phyloP scores from a whole-genome alignment of 2,888 invertebrate species.

The Cataglyphis albicans region DNA sequence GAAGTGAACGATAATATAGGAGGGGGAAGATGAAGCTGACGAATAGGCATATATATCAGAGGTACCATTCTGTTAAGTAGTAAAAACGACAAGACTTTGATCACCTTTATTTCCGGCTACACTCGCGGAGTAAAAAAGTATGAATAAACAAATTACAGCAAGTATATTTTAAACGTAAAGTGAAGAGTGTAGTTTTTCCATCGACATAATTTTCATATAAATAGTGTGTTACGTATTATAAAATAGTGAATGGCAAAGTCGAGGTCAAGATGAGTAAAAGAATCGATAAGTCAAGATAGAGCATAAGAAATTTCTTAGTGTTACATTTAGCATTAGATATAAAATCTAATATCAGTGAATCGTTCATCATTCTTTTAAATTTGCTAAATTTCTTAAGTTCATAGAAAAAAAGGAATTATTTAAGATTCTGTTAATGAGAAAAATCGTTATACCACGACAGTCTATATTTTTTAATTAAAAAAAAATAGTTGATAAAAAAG shows the following conservation, averaged over 20 bases:
- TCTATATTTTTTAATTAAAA: background rate
- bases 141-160: constrained; percentile 26
- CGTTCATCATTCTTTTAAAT: background rate
- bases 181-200: background rate
- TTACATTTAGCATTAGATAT: constrained; percentile 5
- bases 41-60: constrained; percentile 62
- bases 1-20: background rate
- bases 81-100: constrained; percentile 51
- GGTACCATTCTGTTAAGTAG: constrained; percentile 37
- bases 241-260: constrained; percentile 1
- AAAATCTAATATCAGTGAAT: background rate
- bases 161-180: constrained; percentile 16
- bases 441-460: background rate
- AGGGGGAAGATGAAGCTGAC: constrained; percentile 57
- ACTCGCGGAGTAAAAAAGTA: constrained; percentile 25
- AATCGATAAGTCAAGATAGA: background rate
- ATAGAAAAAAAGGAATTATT: background rate
- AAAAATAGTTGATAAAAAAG: background rate
- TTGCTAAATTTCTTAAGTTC: background rate
- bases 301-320: background rate
- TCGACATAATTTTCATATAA: background rate
- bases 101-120: constrained; percentile 35
- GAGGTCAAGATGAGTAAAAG: background rate
- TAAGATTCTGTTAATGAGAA: background rate
- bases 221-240: constrained; percentile 4